Conservation (phyloP, 2,113 vertebrate species). For the Lanius ludovicianus region DNA sequence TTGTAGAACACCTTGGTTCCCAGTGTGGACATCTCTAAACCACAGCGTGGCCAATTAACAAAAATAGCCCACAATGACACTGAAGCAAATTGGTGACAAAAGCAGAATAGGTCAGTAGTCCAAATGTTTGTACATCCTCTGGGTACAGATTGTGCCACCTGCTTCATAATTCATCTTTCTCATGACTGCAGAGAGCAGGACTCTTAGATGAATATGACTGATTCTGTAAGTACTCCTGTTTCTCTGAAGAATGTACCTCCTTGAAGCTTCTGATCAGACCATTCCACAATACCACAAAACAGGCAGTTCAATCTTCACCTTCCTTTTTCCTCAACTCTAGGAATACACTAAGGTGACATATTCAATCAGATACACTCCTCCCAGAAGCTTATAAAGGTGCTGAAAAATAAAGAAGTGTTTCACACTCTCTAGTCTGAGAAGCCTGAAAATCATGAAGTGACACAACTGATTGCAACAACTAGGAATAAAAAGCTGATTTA, state of each 20-base stretch:
- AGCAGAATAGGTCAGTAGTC: not conserved
- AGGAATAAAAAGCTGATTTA: not conserved
- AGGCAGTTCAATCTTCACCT: not conserved
- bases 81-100: not conserved
- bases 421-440: not conserved
- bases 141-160: not conserved
- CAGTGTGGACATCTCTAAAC: not conserved
- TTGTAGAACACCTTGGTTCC: not conserved
- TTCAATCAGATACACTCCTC: not conserved
- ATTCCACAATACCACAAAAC: not conserved
- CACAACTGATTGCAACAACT: not conserved
- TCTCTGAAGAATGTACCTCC: not conserved
- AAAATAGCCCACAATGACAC: not conserved
- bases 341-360: not conserved
- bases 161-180: not conserved
- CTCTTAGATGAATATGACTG: not conserved
- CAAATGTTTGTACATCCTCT: not conserved
- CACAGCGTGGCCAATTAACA: not conserved
- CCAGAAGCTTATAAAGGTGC: not conserved
- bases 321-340: not conserved
- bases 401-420: not conserved
- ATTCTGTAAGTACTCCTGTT: not conserved
- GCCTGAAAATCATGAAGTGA: not conserved
- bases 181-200: not conserved
- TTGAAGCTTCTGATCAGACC: not conserved